phyloP scores from a whole-genome alignment of 2,113 vertebrate species.

The Gymnarchus niloticus region DNA sequence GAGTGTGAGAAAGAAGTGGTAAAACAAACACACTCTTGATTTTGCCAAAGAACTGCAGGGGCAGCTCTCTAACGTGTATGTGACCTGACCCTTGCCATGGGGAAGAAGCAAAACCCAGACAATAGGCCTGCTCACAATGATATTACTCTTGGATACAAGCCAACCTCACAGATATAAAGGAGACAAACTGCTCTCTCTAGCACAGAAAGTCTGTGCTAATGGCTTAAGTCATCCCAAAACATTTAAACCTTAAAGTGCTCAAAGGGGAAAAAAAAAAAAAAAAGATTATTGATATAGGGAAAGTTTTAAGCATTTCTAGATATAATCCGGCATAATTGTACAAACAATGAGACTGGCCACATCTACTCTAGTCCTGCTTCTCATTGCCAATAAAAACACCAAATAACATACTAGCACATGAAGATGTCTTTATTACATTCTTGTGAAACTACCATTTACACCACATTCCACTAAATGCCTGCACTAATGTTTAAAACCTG shows the following conservation, averaged over 20 bases:
- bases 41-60: slow-evolving; percentile 1
- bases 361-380: background rate
- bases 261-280: background rate
- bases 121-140: slow-evolving; percentile 53
- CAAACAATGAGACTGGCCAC: background rate
- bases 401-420: background rate
- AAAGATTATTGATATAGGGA: background rate
- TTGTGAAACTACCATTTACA: background rate
- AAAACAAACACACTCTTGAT: background rate
- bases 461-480: too few relatives aligned
- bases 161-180: slow-evolving; percentile 35
- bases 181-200: background rate
- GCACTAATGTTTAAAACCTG: background rate
- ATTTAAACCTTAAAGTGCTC: background rate
- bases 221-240: background rate
- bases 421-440: background rate
- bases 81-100: slow-evolving; percentile 40
- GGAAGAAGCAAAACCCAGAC: slow-evolving; percentile 56
- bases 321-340: background rate
- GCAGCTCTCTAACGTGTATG: slow-evolving; percentile 21
- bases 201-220: background rate
- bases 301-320: background rate
- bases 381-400: too few relatives aligned
- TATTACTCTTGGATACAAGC: slow-evolving; percentile 50
- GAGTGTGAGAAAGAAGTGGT: background rate